Evolutionary conservation across 2,888 invertebrate species (phyloP).

Genomic region (Conops quadrifasciatus): DNA sequence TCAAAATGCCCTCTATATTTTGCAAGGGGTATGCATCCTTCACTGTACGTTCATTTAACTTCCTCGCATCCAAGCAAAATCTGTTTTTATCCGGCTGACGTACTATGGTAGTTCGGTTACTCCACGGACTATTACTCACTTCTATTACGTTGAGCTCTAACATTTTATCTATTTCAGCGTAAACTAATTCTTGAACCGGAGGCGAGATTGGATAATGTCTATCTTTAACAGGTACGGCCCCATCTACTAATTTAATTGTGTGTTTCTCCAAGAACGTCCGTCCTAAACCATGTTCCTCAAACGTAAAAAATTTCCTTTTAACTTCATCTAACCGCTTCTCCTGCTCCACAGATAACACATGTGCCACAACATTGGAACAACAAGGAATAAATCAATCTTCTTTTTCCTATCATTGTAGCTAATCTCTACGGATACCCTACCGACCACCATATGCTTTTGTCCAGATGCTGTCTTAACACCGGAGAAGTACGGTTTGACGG

Average conservation of each 20-base stretch:
- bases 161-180: constrained; percentile 32
- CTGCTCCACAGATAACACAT: background rate
- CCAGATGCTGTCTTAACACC: constrained; percentile 25
- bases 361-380: constrained; percentile 9
- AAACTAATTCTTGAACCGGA: constrained; percentile 23
- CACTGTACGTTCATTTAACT: background rate
- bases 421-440: background rate
- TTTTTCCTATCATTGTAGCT: background rate
- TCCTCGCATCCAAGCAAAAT: background rate
- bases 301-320: background rate
- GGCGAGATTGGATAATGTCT: constrained; percentile 23
- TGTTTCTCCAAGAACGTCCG: constrained; percentile 18
- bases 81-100: background rate
- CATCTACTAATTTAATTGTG: constrained; percentile 13
- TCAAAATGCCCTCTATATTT: too few relatives aligned
- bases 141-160: constrained; percentile 12
- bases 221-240: constrained; percentile 22
- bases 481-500: constrained; percentile 5
- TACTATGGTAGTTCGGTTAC: background rate
- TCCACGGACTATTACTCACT: constrained; percentile 6
- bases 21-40: constrained; percentile 11
- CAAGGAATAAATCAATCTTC: background rate
- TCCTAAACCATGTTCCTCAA: constrained; percentile 24
- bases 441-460: constrained; percentile 14
- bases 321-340: background rate